Evolutionary conservation across 2,113 vertebrate genomes (phyloP), one percentile per base, ranked within the genome.

Genomic region (Myotis lucifugus): DNA sequence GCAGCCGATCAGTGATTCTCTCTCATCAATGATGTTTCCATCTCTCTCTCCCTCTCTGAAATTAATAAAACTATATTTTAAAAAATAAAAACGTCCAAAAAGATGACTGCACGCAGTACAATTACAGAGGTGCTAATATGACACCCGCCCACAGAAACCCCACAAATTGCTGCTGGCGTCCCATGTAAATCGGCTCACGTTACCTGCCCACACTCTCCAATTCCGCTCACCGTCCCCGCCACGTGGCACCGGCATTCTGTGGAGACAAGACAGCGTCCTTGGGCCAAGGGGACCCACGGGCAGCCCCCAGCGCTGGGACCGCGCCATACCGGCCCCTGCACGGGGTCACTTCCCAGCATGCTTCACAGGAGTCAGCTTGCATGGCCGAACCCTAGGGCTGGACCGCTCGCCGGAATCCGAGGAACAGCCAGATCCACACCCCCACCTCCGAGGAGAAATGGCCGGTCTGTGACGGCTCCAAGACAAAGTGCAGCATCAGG

Each of bases 131-230:
- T 2, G 27, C 70, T 69, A 42, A 50, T 0, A 8, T 37, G 37
- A 50, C 0, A 8, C 6, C 32, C 29, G 32, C 72, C 46, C 79
- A 50, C 32, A 64, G 84, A 61, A 78, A 69, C 29, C 40, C 91
- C 61, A 17, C 40, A 37, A 2, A 13, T 6, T 3, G 11, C 52
- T 19, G 0, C 48, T 3, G 14, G 5, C 5, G 18, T 15, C 46
- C 9, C 8, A 8, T 37, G 56, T 54, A n/a, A 42, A 34, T 0
- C 8, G 0, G 21, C 90, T 91, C 67, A 42, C 12, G 8, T 98
- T 98, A 99, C 99, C 99, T 99, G 98, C 40, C 98, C 98, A 95
- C 99, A 99, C 88, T 99, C 99, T 94, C 98, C 98, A 10, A 99
- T 91, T 82, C 99, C 99, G 76, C 99, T 99, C 90, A 99, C 96